Evolutionary conservation across 30 jellyfish, hydroid and myxozoan genomes (phyloP), one percentile per base, ranked within the genome.

Genomic region (Cassiopea xamachana): DNA sequence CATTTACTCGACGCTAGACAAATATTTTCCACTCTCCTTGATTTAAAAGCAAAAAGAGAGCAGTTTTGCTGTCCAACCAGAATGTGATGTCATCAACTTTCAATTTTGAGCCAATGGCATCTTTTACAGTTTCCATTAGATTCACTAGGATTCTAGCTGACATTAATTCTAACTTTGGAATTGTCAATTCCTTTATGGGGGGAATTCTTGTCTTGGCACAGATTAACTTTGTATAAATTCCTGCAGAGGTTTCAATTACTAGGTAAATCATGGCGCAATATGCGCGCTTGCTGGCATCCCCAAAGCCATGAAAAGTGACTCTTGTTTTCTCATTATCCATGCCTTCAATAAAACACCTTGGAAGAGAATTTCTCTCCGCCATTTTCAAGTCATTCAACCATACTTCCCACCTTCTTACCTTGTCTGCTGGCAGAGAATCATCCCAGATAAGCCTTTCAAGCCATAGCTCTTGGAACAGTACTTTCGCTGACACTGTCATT

Each of bases 341-440:
- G 12, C 64, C 64, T 55, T 55, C 64, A 55, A 55, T 55, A 55
- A 73, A 0, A 39, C 91, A 82, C 48, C 91, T 82, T 27, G 91
- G 91, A 60, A 69, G 50, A 44, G 83, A 60, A 45, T 46, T 64
- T 1, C 1, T 68, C 8, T 64, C 71, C 2, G 68, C 1, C 13
- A 15, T 9, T 45, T 46, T 82, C 48, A 82, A 82, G 48, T 69
- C 80, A 14, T 82, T 47, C 46, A 82, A 61, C 91, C 91, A 82
- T 46, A 55, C 82, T 46, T 82, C 82, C 91, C 91, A 82, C 61
- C 91, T 62, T 60, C 79, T 68, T 43, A 64, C 50, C 39, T 67
- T 82, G 17, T 85, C 86, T 69, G 44, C 87, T 19, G 90, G 82
- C 64, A 81, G 90, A 16, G 84, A 62, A 61, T 62, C 83, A 81